Base-by-base conservation (phyloP, 2,797 vertebrate species). In the Bradypodion ventrale region DNA sequence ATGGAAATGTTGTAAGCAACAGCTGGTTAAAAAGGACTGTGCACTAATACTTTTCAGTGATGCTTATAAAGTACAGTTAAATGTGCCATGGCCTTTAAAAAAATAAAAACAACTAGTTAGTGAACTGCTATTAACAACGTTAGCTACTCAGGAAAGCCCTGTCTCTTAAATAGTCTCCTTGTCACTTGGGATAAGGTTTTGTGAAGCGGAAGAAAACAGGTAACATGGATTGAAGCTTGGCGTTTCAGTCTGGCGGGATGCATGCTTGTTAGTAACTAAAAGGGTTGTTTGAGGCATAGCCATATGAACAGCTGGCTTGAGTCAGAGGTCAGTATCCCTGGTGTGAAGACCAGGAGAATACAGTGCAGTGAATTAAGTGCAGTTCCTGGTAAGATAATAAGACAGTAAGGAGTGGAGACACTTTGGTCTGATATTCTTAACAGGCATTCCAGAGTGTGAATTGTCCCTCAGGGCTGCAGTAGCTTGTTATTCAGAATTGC, bases 271-370 rank as follows among this genome's bases (percentile, higher is more conserved):
- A 59, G 23, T 25, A 49, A 76, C 7, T 73, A 66, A 35, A 66
- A 12, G 42, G 83, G 44, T 85, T 66, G 75, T 37, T 76, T 85
- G 40, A 76, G 52, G 42, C n/a, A 68, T 75, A 68, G n/a, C 29
- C 44, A 59, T 69, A 7, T 37, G 69, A 68, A 59, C 72, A 68
- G 70, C 77, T 85, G 78, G 62, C n/a, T 80, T 75, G 52, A 72
- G 78, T 80, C 63, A 80, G 72, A 85, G 62, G 80, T 69, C 70
- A 60, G 32, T 66, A 46, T 60, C 46, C 60, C 25, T 85, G 52
- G 27, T 74, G 40, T 60, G 70, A 73, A 63, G 42, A 12, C 52
- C 23, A 44, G 46, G 60, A 70, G 52, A n/a, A 46, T 49, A 72
- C 56, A 29, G 68, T 73, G 4, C 52, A 56, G 52, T 16, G 19